Evolutionary conservation across 2,797 vertebrate species (phyloP).

Genomic region (Melanotaenia nigrans): DNA sequence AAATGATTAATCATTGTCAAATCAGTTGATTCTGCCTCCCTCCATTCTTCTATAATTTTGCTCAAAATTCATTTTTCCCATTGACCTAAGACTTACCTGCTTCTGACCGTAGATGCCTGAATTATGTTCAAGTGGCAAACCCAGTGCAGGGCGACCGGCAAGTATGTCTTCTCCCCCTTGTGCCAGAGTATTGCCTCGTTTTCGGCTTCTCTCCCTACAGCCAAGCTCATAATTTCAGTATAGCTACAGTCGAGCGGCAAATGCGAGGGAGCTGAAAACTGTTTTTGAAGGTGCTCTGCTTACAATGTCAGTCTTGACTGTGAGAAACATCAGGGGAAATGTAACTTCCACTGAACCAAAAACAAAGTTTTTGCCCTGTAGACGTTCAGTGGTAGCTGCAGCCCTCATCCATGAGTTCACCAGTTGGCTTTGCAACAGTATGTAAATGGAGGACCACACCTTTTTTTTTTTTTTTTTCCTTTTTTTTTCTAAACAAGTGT

Average conservation of each 20-base stretch:
- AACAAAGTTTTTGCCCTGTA: constrained; percentile 10
- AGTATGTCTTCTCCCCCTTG: constrained; percentile 77
- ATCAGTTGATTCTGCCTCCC: constrained; percentile 65
- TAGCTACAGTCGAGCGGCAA: constrained; percentile 38
- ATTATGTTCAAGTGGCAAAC: constrained; percentile 81
- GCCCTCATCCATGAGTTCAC: constrained; percentile 32
- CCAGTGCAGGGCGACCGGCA: constrained; percentile 77
- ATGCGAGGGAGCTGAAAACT: constrained; percentile 56
- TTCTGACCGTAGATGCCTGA: constrained; percentile 81
- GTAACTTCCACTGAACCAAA: constrained; percentile 56
- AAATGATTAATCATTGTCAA: constrained; percentile 49
- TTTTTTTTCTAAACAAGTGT: background rate
- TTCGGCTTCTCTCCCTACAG: constrained; percentile 71
- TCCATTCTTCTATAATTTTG: constrained; percentile 62
- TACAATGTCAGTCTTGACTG: constrained; percentile 47
- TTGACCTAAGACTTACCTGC: constrained; percentile 78
- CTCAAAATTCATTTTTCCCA: constrained; percentile 59
- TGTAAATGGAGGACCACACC: constrained; percentile 33
- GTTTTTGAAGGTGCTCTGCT: constrained; percentile 54
- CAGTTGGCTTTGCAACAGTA: constrained; percentile 37
- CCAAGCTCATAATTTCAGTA: constrained; percentile 52
- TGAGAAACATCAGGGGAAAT: constrained; percentile 41
- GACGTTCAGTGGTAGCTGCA: constrained; percentile 57
- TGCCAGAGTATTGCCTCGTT: constrained; percentile 75
- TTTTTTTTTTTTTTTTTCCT: constrained; percentile 6